These are phyloP conservation scores for Drosophila ohnishii DNA, from an alignment of 1,140 invertebrate genomes.

Conservation along the genomic window DNA sequence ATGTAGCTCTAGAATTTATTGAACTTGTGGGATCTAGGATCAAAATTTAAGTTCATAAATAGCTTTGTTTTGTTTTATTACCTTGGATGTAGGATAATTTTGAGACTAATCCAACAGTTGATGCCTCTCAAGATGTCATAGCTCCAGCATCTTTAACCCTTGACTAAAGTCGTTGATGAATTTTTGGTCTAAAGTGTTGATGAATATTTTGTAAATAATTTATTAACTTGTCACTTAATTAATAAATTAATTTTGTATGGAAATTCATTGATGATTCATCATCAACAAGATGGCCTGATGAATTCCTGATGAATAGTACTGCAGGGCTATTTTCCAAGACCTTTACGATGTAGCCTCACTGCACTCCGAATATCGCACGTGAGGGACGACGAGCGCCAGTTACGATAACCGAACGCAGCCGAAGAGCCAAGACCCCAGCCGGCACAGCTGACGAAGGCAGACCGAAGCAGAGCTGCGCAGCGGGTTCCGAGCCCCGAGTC, in stretches of 20 bases:
- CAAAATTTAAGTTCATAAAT: not conserved
- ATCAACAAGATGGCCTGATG: no score
- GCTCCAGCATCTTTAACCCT: no score
- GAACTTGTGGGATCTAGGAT: not conserved
- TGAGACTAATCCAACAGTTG: no score
- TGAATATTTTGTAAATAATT: no score
- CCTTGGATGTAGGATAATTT: not conserved
- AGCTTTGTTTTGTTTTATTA: not conserved
- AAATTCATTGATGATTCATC: no score
- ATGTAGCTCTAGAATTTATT: not conserved
- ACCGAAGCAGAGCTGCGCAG: not conserved
- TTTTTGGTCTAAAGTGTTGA: no score
- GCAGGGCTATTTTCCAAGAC: not conserved
- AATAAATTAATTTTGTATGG: no score
- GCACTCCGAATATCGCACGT: not conserved
- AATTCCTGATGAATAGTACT: no score
- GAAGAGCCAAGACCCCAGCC: not conserved
- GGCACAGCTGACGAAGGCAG: slow-evolving; percentile 1
- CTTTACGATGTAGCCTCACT: not conserved
- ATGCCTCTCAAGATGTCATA: no score
- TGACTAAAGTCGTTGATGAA: no score
- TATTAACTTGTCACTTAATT: no score
- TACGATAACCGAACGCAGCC: not conserved
- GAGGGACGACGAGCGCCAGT: not conserved
- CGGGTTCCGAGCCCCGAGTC: slow-evolving; percentile 9